Evolutionary conservation across 2,888 invertebrate species (phyloP).

Genomic region (Panopea generosa): DNA sequence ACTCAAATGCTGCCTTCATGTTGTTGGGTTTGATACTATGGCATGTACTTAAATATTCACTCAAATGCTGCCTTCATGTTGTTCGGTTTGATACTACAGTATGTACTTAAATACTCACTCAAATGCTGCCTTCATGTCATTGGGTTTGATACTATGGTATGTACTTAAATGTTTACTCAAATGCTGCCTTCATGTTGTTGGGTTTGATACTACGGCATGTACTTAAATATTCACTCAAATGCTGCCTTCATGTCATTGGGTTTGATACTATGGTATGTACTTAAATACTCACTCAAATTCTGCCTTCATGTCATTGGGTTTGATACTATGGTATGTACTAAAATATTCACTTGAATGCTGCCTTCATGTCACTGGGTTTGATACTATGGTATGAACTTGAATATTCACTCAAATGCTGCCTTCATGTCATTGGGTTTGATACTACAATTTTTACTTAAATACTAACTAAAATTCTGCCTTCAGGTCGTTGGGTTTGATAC

Average conservation of each 20-base stretch:
- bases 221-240: conserved; percentile 86
- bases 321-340: conserved; percentile 99
- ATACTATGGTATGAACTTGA: too few relatives aligned
- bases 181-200: too few relatives aligned
- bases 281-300: conserved; percentile 89
- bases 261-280: conserved; percentile 99
- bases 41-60: too few relatives aligned
- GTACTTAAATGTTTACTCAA: conserved; percentile 88
- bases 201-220: too few relatives aligned
- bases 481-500: too few relatives aligned
- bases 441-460: conserved; percentile 96
- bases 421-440: conserved; percentile 98
- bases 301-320: conserved; percentile 95
- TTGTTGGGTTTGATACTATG: too few relatives aligned
- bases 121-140: conserved; percentile 94
- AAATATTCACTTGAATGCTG: too few relatives aligned
- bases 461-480: too few relatives aligned
- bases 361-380: too few relatives aligned
- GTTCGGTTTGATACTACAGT: too few relatives aligned
- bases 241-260: conserved; percentile 95
- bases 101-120: conserved; percentile 72
- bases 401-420: conserved; percentile 88
- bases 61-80: too few relatives aligned
- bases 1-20: too few relatives aligned
- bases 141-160: conserved; percentile 99